phyloP scores from a whole-genome alignment of 2,113 vertebrate genomes.

The Anarhynchus alexandrinus region DNA sequence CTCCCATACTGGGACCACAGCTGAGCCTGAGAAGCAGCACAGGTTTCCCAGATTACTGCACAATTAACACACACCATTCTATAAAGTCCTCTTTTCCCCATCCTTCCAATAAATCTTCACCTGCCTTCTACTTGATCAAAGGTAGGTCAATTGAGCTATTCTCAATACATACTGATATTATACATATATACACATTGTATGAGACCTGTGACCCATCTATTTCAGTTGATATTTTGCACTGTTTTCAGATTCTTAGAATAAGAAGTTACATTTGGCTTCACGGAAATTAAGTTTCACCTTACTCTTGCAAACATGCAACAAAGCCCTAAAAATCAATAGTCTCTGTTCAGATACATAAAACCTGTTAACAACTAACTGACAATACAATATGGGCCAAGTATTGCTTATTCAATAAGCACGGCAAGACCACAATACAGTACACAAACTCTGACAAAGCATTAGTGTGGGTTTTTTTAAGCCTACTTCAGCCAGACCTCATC shows the following conservation, averaged over 20 bases:
- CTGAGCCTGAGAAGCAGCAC: neutral
- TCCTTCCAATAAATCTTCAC: neutral
- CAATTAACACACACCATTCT: neutral
- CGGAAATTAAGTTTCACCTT: neutral
- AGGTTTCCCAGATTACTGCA: neutral
- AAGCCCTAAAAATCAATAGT: neutral
- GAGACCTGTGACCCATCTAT: neutral
- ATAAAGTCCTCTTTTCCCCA: neutral
- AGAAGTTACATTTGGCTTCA: neutral
- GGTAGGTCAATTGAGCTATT: neutral
- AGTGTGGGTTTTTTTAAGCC: neutral
- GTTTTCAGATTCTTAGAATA: neutral
- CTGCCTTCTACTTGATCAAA: neutral
- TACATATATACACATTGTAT: accelerated
- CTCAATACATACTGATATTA: neutral
- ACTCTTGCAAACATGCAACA: neutral
- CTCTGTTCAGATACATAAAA: neutral
- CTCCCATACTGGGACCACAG: neutral
- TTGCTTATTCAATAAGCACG: accelerated
- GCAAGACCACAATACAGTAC: neutral
- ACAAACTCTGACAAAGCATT: neutral
- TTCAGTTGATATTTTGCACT: neutral
- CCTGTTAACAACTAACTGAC: neutral
- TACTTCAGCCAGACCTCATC: neutral
- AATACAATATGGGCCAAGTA: neutral